Percentiles rank a stretch among this genome's conserved stretches.
Conservation (phyloP, 2,888 invertebrate species). For the Hydrotaea cyrtoneurina region DNA sequence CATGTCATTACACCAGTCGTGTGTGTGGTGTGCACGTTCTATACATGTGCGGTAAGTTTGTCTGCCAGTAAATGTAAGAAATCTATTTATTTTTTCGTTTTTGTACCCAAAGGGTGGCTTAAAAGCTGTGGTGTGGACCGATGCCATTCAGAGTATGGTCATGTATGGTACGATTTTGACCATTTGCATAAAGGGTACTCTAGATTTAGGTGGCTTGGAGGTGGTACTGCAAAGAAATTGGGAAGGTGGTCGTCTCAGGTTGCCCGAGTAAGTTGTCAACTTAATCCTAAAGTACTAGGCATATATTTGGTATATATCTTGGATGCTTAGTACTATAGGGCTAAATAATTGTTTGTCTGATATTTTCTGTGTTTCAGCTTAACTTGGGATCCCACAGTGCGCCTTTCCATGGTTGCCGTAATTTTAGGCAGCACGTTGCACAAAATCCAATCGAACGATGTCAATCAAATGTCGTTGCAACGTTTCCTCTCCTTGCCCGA, state of each 20-base stretch:
- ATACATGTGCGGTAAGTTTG: slow-evolving; percentile 92
- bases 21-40: slow-evolving; percentile 90
- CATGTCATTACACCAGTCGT: slow-evolving; percentile 91
- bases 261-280: slow-evolving; percentile 84
- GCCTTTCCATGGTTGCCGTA: slow-evolving; percentile 89
- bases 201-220: slow-evolving; percentile 86
- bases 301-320: too few species aligned
- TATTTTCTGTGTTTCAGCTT: slow-evolving; percentile 82
- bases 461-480: slow-evolving; percentile 93
- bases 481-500: slow-evolving; percentile 89
- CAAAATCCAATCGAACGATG: slow-evolving; percentile 88
- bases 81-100: too few species aligned
- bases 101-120: slow-evolving; percentile 86
- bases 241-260: slow-evolving; percentile 86
- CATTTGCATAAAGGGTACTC: slow-evolving; percentile 88
- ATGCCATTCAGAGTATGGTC: slow-evolving; percentile 88
- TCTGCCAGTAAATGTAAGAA: too few species aligned
- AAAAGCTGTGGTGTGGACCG: slow-evolving; percentile 92
- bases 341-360: not conserved
- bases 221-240: slow-evolving; percentile 85
- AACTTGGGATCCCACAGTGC: slow-evolving; percentile 88
- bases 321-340: too few species aligned
- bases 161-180: slow-evolving; percentile 89
- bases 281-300: too few species aligned
- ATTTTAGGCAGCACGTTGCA: slow-evolving; percentile 88